Evolutionary conservation across 1,140 invertebrate genomes (phyloP).

Genomic region (Drosophila ficusphila): DNA sequence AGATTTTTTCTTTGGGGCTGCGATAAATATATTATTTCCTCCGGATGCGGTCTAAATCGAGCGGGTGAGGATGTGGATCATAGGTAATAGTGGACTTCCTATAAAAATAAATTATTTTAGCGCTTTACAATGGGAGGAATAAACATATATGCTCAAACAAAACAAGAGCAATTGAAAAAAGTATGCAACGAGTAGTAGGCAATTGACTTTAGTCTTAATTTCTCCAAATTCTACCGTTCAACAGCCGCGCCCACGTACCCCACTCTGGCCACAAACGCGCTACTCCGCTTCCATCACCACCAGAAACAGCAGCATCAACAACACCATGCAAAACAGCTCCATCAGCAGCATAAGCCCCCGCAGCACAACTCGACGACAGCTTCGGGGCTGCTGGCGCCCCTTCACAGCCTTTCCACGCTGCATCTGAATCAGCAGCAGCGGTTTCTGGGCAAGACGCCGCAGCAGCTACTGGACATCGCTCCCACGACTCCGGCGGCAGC

Average conservation of each 20-base stretch:
- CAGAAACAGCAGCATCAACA: constrained; percentile 58
- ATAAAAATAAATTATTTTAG: constrained; percentile 71
- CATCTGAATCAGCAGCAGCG: constrained; percentile 64
- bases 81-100: constrained; percentile 26
- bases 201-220: not conserved
- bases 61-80: constrained; percentile 45
- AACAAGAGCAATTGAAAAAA: not conserved
- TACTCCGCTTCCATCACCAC: constrained; percentile 75
- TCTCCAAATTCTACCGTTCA: not conserved
- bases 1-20: constrained; percentile 29
- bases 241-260: constrained; percentile 52
- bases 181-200: not conserved
- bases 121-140: too few relatives aligned
- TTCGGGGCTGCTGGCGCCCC: constrained; percentile 49
- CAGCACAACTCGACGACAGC: constrained; percentile 45
- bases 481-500: constrained; percentile 27
- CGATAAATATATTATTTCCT: constrained; percentile 51
- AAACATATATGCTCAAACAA: constrained; percentile 5
- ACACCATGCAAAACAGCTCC: constrained; percentile 29
- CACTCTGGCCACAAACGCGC: constrained; percentile 60
- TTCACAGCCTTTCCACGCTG: constrained; percentile 59
- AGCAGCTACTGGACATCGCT: constrained; percentile 54
- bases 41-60: constrained; percentile 48
- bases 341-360: constrained; percentile 49
- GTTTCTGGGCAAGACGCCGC: constrained; percentile 51